These are phyloP conservation scores for Rhagonycha fulva DNA, from an alignment of 2,888 invertebrate species.

Conservation along the genomic window DNA sequence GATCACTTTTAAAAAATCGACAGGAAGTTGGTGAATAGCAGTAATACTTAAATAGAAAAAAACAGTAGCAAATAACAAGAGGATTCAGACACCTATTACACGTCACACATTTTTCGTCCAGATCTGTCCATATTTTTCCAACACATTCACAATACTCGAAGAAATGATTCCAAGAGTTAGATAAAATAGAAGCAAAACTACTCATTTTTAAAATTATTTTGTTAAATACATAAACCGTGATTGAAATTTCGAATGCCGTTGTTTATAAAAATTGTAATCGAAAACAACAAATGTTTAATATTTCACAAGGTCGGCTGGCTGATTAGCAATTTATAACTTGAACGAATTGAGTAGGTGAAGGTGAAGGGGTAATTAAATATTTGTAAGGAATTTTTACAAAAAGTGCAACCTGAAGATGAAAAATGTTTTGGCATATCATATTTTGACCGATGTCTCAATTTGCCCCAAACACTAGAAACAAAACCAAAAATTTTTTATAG, in stretches of 20 bases:
- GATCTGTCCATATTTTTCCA: not conserved
- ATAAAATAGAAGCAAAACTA: not conserved
- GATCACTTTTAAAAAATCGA: not conserved
- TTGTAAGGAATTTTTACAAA: too few relatives aligned
- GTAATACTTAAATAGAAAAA: not conserved
- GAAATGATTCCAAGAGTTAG: not conserved
- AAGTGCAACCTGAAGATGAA: too few relatives aligned
- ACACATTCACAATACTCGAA: not conserved
- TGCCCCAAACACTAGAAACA: too few relatives aligned
- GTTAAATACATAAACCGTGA: not conserved
- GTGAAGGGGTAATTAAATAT: too few relatives aligned
- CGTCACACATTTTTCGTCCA: not conserved
- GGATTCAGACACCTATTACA: not conserved
- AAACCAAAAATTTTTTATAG: too few relatives aligned
- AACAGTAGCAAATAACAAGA: not conserved
- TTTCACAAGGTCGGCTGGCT: not conserved
- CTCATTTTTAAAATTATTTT: not conserved
- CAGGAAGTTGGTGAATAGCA: not conserved
- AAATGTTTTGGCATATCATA: too few relatives aligned
- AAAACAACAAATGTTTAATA: not conserved
- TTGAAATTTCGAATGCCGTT: not conserved
- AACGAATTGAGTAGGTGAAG: too few relatives aligned
- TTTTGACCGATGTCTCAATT: too few relatives aligned
- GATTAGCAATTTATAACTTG: not conserved
- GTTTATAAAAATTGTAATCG: not conserved